These are phyloP conservation scores for Bradypodion ventrale DNA, from an alignment of 2,797 vertebrate species.

Conservation along the genomic window DNA sequence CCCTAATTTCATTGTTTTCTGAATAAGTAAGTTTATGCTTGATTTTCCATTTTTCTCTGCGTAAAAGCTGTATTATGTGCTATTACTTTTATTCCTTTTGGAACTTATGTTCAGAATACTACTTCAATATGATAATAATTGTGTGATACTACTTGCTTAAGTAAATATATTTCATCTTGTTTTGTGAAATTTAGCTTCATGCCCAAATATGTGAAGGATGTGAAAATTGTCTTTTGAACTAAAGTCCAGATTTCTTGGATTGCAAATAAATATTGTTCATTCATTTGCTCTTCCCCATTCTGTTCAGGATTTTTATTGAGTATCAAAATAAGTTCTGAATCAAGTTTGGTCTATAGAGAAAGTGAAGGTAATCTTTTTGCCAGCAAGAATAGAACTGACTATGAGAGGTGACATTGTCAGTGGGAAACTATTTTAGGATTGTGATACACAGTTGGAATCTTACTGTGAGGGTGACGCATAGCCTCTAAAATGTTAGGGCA, in stretches of 20 bases:
- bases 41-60: background rate
- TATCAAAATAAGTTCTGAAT: background rate
- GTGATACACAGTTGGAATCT: background rate
- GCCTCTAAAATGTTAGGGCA: background rate
- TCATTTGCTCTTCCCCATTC: background rate
- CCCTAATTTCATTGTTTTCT: background rate
- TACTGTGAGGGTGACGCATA: background rate
- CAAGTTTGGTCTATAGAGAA: background rate
- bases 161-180: background rate
- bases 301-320: background rate
- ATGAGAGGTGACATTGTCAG: rapidly evolving
- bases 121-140: background rate
- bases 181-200: background rate
- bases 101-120: background rate
- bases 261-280: background rate
- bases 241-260: background rate
- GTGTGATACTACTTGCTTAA: background rate
- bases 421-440: conserved; percentile 6
- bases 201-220: background rate
- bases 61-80: background rate
- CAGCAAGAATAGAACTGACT: conserved; percentile 7
- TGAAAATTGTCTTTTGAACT: background rate
- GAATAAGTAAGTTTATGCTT: background rate
- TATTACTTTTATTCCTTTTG: background rate
- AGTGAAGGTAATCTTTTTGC: background rate